phyloP scores from a whole-genome alignment of 1,140 invertebrate genomes.

The Conus betulinus region DNA sequence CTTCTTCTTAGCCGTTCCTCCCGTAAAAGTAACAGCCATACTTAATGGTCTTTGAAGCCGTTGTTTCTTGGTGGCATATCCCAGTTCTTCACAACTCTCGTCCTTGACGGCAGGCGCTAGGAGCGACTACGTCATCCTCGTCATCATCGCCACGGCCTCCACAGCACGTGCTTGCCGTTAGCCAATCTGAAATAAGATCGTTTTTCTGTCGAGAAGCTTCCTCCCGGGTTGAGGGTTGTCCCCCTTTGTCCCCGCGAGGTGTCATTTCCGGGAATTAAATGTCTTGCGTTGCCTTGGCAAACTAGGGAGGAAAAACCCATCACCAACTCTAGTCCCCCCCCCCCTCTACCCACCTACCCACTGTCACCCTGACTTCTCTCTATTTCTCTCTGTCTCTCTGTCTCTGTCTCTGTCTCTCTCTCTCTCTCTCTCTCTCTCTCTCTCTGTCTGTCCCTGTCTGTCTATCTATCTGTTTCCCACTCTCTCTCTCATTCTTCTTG shows the following conservation, averaged over 20 bases:
- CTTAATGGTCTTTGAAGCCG: neutral
- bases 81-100: neutral
- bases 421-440: neutral
- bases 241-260: constrained; percentile 16
- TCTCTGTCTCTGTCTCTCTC: too few relatives aligned
- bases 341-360: too few relatives aligned
- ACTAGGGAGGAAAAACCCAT: neutral
- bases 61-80: neutral
- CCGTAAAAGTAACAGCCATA: neutral
- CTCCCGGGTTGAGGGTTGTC: constrained; percentile 18
- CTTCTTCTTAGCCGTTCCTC: neutral
- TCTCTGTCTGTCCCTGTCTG: too few relatives aligned
- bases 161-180: constrained; percentile 24
- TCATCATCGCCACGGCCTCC: constrained; percentile 3
- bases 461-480: neutral
- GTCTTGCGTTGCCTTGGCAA: constrained; percentile 34
- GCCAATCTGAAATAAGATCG: constrained; percentile 40
- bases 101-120: neutral
- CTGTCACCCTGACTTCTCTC: too few relatives aligned
- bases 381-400: too few relatives aligned
- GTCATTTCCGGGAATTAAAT: constrained; percentile 38
- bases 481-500: neutral
- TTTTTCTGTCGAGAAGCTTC: constrained; percentile 31
- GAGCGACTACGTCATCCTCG: neutral
- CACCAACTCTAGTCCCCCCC: neutral